Base-by-base conservation (phyloP, 2,797 vertebrate species). In the Bucorvus abyssinicus region DNA sequence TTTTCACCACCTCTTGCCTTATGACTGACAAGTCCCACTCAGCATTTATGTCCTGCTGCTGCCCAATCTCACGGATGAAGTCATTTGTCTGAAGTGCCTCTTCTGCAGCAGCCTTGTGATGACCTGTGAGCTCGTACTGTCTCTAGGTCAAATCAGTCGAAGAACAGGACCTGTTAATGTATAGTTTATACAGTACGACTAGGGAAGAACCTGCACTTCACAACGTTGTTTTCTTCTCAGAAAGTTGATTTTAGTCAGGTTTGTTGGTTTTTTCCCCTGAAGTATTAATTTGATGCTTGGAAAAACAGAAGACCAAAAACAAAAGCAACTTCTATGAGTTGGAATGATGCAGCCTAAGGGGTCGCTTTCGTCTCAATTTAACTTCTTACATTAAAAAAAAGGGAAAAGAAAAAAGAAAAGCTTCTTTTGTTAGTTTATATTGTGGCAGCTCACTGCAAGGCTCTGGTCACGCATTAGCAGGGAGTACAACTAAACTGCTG, bases 371-470 rank as follows among this genome's bases (percentile, higher is more conserved):
- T 47, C 12, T 11, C 23, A 47, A 16, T 26, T 22, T 34, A n/a
- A 40, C 18, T 16, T 65, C 22, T 30, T 38, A 42, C 13, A n/a
- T n/a, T n/a, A 6, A 38, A 32, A 19, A 32, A 59, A 34, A 34
- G 36, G 12, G 6, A 10, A 53, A 23, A 32, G 3, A 2, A 5
- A 26, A 17, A 23, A 8, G 0, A 5, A 13, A 36, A 26, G 4
- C 3, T 45, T 27, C n/a, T 38, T 18, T 23, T 30, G 17, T 23
- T 49, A 55, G 17, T 14, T 29, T 71, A 19, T 20, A 4, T 38
- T 49, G 24, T 34, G 21, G 12, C 16, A 22, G 1, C 24, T 44
- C 14, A 34, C 9, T 24, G 27, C 29, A 24, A 86, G 32, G 27
- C 30, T 86, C 21, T 15, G 61, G 70, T 36, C 52, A 64, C 0